phyloP scores from a whole-genome alignment of 2,113 vertebrate species.

The Arvicanthis niloticus region DNA sequence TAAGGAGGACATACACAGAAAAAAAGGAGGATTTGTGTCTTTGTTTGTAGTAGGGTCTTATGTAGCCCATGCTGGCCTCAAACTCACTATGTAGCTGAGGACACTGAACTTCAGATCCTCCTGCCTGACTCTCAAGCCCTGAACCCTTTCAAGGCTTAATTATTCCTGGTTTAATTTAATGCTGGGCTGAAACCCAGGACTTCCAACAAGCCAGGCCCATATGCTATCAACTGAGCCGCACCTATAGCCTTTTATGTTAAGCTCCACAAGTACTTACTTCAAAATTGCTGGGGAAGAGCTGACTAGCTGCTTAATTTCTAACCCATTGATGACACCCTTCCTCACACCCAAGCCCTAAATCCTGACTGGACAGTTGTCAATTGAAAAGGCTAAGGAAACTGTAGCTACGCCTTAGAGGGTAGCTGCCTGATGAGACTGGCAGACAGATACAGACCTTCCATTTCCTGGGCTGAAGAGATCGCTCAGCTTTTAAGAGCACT shows the following conservation, averaged over 20 bases:
- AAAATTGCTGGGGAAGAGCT: conserved; percentile 10
- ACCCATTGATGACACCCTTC: not conserved
- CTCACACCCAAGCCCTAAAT: not conserved
- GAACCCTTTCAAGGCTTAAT: too few relatives aligned
- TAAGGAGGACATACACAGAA: not conserved
- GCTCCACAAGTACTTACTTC: not conserved
- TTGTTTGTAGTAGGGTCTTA: not conserved
- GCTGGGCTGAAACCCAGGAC: not conserved
- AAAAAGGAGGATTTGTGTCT: not conserved
- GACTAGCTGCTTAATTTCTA: not conserved
- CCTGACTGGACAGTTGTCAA: not conserved
- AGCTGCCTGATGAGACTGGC: not conserved
- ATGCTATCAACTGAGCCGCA: not conserved
- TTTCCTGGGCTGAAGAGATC: not conserved
- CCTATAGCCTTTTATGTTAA: not conserved
- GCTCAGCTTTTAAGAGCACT: too few relatives aligned
- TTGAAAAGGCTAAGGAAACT: not conserved
- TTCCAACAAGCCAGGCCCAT: not conserved
- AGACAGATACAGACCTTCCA: conserved; percentile 22
- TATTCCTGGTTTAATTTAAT: not conserved
- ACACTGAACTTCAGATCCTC: not conserved
- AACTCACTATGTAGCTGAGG: not conserved
- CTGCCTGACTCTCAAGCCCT: not conserved
- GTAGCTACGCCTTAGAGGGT: not conserved
- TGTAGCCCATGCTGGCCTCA: not conserved